Percentiles rank a stretch among this genome's conserved stretches.
Evolutionary conservation across 1,140 invertebrate species (phyloP).

Genomic region (Microplitis demolitor): DNA sequence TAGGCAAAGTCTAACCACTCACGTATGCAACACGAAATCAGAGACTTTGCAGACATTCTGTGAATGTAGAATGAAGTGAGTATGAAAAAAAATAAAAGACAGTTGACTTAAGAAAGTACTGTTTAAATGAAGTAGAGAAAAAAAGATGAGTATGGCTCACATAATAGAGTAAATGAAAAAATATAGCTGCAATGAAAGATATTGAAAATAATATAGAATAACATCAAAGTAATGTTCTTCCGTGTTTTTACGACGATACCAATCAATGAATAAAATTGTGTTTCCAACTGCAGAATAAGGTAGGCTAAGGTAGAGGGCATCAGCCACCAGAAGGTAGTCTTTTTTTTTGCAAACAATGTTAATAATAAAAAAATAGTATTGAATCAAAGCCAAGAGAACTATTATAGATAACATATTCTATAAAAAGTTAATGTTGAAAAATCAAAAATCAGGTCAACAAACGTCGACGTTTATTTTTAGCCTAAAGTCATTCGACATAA

Average conservation of each 20-base stretch:
- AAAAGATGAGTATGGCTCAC: not conserved
- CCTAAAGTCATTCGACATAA: conserved; percentile 1
- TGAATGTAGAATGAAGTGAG: conserved; percentile 28
- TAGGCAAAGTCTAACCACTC: not conserved
- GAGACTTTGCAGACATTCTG: conserved; percentile 34
- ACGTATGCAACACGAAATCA: conserved; percentile 16
- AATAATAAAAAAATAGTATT: not conserved
- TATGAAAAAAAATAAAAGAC: not conserved
- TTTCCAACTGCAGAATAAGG: too few species aligned
- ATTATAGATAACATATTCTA: not conserved
- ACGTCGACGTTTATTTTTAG: not conserved
- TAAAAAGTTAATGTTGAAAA: not conserved
- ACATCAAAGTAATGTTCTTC: too few species aligned
- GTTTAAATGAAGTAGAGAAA: conserved; percentile 14
- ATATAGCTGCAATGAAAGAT: too few species aligned
- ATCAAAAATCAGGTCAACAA: not conserved
- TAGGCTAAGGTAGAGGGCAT: not conserved
- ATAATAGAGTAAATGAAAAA: too few species aligned
- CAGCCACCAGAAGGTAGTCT: not conserved
- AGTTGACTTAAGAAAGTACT: not conserved
- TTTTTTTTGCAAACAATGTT: not conserved
- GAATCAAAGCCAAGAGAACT: not conserved
- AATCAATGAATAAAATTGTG: too few species aligned
- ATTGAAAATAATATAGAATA: too few species aligned
- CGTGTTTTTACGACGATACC: too few species aligned